phyloP scores from a whole-genome alignment of 2,113 vertebrate genomes.

The Lagopus leucura region DNA sequence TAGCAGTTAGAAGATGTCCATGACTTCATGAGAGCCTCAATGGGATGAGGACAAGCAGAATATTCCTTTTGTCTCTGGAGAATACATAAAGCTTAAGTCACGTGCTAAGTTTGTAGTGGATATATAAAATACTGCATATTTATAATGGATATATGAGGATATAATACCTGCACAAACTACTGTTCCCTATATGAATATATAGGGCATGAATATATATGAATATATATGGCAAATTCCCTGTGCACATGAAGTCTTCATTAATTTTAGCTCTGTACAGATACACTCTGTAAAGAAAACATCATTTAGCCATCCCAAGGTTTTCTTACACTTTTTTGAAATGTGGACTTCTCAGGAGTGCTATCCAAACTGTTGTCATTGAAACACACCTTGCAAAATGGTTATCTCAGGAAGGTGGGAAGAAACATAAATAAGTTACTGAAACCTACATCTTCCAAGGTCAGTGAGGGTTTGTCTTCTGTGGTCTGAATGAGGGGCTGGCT shows the following conservation, averaged over 20 bases:
- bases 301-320: neutral
- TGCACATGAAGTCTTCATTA: neutral
- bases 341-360: neutral
- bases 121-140: neutral
- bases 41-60: neutral
- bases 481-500: neutral
- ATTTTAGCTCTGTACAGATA: neutral
- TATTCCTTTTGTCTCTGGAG: neutral
- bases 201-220: no score
- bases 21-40: neutral
- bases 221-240: neutral
- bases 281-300: neutral
- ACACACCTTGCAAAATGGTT: neutral
- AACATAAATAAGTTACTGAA: neutral
- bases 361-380: neutral
- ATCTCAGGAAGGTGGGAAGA: neutral
- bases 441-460: neutral
- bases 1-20: neutral
- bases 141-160: neutral
- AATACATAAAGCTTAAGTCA: neutral
- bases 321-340: neutral
- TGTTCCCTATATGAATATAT: neutral
- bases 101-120: fast-evolving
- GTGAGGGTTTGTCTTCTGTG: neutral
- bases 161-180: neutral